phyloP scores from a whole-genome alignment of 2,888 invertebrate genomes.

The Darwinula stevensoni region DNA sequence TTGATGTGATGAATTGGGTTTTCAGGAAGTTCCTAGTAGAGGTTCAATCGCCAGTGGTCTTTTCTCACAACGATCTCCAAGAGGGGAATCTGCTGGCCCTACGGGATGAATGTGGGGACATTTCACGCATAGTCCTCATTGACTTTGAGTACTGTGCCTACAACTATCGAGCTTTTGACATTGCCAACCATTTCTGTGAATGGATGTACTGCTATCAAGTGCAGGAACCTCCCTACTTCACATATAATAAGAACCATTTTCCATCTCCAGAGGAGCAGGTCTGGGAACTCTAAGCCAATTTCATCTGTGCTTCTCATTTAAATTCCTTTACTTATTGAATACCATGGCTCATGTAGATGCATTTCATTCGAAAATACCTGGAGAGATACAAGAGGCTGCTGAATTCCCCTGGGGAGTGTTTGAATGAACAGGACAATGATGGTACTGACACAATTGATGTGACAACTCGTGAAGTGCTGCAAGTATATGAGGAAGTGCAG shows the following conservation, averaged over 20 bases:
- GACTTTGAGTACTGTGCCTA: conserved; percentile 91
- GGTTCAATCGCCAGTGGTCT: conserved; percentile 49
- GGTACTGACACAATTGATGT: too few relatives aligned
- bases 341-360: conserved; percentile 17
- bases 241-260: conserved; percentile 30
- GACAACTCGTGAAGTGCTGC: not conserved
- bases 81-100: conserved; percentile 38
- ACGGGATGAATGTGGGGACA: not conserved
- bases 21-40: conserved; percentile 19
- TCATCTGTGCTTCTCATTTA: not conserved
- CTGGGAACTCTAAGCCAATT: conserved; percentile 9
- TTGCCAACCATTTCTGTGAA: conserved; percentile 81
- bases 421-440: too few relatives aligned
- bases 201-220: conserved; percentile 69
- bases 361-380: conserved; percentile 28
- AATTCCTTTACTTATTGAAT: too few relatives aligned
- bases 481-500: conserved; percentile 39
- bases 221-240: conserved; percentile 42
- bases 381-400: too few relatives aligned
- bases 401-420: conserved; percentile 11
- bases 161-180: conserved; percentile 69
- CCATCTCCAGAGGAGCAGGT: conserved; percentile 55
- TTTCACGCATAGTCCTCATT: conserved; percentile 32
- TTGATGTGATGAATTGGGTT: conserved; percentile 9
- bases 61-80: conserved; percentile 84